Evolutionary conservation across 1,140 invertebrate species (phyloP), one percentile per base, ranked within the genome.

Genomic region (Goniozus legneri): DNA sequence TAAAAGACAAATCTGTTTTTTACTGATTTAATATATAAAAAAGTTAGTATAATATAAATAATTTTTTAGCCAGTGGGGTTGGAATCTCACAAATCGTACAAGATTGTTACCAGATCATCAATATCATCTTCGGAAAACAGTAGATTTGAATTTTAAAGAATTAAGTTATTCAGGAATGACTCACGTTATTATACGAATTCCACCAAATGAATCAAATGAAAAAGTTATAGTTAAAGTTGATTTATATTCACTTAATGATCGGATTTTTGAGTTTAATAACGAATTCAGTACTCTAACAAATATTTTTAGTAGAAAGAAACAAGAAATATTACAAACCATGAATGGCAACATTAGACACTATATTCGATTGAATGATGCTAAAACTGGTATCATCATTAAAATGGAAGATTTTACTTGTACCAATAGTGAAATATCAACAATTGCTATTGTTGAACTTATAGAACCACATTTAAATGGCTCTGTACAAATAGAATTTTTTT

Each of bases 151-250:
- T 66, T 57, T 89, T 19, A 76, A 81, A 22, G 75, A 81, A 33
- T 52, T 91, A 8, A 79, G 71, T 30, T 69, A 81, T 53, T 67
- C 79, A 2, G 66, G 77, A 16, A 81, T 82, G 71, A 85, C 86
- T 3, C 89, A 92, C 61, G 71, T 91, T 19, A 64, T 91, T 30
- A 71, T 92, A 1, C 80, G 80, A 60, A 77, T 90, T 18, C 76
- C 82, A 14, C 45, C 45, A 15, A 39, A 55, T 6, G 55, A 58
- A 30, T 54, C 56, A 20, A 16, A 65, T 22, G 52, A 71, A 35
- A 21, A 63, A 41, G 49, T 67, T 20, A 54, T 50, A 15, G 38
- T 74, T 21, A 61, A 65, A 18, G 48, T 73, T 3, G 71, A 75
- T 41, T 37, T 58, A 15, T 61, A 73, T 54, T 60, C 45, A 24